A percentile compares a stretch with the other conserved stretches of the same genome.
These are phyloP conservation scores for Sebastes steindachneri DNA, from an alignment of 2,797 vertebrate species.

Conservation along the genomic window DNA sequence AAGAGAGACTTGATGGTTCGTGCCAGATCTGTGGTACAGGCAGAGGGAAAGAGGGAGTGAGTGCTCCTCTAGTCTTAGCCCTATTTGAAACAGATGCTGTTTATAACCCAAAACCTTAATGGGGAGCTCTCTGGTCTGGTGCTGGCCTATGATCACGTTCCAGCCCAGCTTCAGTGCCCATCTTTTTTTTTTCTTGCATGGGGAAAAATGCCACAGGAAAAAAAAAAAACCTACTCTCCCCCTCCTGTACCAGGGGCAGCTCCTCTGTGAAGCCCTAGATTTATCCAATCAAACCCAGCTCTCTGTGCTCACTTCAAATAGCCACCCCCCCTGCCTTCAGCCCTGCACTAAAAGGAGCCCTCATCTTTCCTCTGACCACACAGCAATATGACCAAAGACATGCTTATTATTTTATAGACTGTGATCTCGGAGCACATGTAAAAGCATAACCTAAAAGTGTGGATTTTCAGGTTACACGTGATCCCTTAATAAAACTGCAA, in stretches of 20 bases:
- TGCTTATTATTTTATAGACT: constrained; percentile 80
- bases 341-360: constrained; percentile 72
- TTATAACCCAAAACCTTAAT: constrained; percentile 83
- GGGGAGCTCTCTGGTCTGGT: constrained; percentile 80
- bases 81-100: constrained; percentile 85
- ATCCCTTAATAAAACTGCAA: constrained; percentile 55
- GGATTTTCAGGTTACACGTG: constrained; percentile 72
- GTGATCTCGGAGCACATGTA: constrained; percentile 75
- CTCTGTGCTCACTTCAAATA: constrained; percentile 79
- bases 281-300: constrained; percentile 77
- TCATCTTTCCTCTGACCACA: constrained; percentile 79
- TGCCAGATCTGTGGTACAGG: constrained; percentile 77
- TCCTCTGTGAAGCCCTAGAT: constrained; percentile 79
- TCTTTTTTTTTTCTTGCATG: constrained; percentile 69
- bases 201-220: constrained; percentile 75
- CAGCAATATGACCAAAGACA: constrained; percentile 77
- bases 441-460: constrained; percentile 73
- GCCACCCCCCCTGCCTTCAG: constrained; percentile 65
- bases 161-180: constrained; percentile 79
- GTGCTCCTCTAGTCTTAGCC: constrained; percentile 73
- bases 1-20: constrained; percentile 71
- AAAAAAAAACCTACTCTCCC: constrained; percentile 50
- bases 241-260: constrained; percentile 71
- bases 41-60: constrained; percentile 72
- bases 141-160: constrained; percentile 82